Evolutionary conservation across 64 coral and sea anemone genomes (phyloP).

Genomic region (Dendronephthya gigantea): DNA sequence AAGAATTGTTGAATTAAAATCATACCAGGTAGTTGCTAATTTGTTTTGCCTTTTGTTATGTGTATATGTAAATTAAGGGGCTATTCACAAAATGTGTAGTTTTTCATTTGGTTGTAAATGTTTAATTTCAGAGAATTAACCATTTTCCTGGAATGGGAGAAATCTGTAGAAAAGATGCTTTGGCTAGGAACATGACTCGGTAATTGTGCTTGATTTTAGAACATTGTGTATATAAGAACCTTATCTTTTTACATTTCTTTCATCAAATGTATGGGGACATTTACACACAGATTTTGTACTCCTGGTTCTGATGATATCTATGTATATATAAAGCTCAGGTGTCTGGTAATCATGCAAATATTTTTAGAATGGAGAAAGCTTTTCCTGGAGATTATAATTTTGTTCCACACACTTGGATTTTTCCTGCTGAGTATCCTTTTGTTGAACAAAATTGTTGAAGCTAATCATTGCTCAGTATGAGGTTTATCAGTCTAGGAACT

Average conservation of each 20-base stretch:
- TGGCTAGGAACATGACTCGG: conserved; percentile 77
- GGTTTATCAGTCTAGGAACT: too few species aligned
- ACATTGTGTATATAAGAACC: neutral
- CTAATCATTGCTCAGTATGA: too few species aligned
- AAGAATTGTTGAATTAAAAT: conserved; percentile 73
- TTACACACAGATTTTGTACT: neutral
- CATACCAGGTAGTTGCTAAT: conserved; percentile 50
- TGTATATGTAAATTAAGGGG: too few species aligned
- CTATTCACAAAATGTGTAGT: too few species aligned
- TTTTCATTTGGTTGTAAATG: too few species aligned
- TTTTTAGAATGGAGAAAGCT: conserved; percentile 75
- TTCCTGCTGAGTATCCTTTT: conserved; percentile 97
- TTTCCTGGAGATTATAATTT: conserved; percentile 88
- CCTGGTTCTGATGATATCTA: neutral
- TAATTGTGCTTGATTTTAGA: conserved; percentile 32
- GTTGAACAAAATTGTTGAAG: too few species aligned
- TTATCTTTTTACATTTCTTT: neutral
- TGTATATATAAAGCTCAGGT: too few species aligned
- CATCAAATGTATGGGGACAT: too few species aligned
- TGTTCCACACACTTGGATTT: conserved; percentile 64
- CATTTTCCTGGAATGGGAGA: conserved; percentile 99
- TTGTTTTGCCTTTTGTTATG: neutral
- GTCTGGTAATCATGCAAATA: neutral
- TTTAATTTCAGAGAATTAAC: conserved; percentile 97
- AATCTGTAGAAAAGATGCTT: conserved; percentile 79